Percentiles rank a stretch among this genome's conserved stretches.
phyloP scores from a whole-genome alignment of 1,140 invertebrate species.

The Colletes gigas region DNA sequence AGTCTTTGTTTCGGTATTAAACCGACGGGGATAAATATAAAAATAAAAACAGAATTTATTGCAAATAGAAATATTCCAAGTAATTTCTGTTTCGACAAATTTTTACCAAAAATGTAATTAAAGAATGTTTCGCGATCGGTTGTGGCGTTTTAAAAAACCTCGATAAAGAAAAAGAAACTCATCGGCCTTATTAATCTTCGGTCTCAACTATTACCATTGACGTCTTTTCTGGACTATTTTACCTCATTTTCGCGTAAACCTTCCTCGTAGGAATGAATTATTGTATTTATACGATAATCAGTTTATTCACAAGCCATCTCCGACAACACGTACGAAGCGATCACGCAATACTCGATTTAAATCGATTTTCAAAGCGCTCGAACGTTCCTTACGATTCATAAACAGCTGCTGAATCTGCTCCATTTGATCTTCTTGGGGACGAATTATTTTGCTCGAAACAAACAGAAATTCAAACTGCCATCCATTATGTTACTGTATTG shows the following conservation, averaged over 20 bases:
- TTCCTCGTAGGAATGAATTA: neutral
- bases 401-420: neutral
- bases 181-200: neutral
- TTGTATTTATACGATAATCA: neutral
- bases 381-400: neutral
- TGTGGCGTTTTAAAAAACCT: neutral
- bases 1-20: no score
- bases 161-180: conserved; percentile 3
- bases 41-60: no score
- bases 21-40: no score
- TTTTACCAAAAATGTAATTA: neutral
- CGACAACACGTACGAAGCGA: neutral
- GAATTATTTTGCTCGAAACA: no score
- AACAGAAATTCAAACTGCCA: no score
- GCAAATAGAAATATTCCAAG: neutral
- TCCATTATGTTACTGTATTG: no score
- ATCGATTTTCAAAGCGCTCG: neutral
- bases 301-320: neutral
- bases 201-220: conserved; percentile 15
- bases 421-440: neutral
- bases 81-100: no score
- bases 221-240: neutral
- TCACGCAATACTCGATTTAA: neutral
- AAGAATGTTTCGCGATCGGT: neutral
- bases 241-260: neutral